These are phyloP conservation scores for Pitangus sulphuratus DNA, from an alignment of 2,797 vertebrate species.

Conservation along the genomic window DNA sequence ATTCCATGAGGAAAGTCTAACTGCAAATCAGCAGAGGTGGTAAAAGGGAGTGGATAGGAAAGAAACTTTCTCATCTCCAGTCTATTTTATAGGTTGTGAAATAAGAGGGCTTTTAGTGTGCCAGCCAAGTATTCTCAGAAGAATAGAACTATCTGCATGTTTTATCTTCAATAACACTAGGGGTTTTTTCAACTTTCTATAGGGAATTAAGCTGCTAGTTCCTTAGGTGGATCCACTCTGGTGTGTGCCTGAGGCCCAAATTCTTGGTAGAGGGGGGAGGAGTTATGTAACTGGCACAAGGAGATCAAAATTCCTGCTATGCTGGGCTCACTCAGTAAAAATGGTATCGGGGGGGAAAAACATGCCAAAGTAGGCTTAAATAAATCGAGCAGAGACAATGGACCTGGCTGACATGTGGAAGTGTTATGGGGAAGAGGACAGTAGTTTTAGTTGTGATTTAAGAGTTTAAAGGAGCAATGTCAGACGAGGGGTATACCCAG, in stretches of 20 bases:
- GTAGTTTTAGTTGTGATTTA: not conserved
- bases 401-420: not conserved
- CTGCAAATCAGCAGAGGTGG: not conserved
- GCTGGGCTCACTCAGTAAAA: not conserved
- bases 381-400: not conserved
- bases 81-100: not conserved
- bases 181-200: not conserved
- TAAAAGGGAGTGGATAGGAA: not conserved
- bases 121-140: not conserved
- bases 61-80: not conserved
- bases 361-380: not conserved
- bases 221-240: not conserved
- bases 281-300: not conserved
- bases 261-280: not conserved
- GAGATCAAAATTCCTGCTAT: not conserved
- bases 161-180: not conserved
- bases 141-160: not conserved
- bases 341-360: not conserved
- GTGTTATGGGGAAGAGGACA: not conserved
- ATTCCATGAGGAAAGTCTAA: not conserved
- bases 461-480: not conserved
- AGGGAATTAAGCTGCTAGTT: not conserved
- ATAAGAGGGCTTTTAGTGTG: not conserved
- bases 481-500: not conserved
- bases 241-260: not conserved